Base-by-base conservation (phyloP, 2,797 vertebrate species). In the Sebastes miniatus region DNA sequence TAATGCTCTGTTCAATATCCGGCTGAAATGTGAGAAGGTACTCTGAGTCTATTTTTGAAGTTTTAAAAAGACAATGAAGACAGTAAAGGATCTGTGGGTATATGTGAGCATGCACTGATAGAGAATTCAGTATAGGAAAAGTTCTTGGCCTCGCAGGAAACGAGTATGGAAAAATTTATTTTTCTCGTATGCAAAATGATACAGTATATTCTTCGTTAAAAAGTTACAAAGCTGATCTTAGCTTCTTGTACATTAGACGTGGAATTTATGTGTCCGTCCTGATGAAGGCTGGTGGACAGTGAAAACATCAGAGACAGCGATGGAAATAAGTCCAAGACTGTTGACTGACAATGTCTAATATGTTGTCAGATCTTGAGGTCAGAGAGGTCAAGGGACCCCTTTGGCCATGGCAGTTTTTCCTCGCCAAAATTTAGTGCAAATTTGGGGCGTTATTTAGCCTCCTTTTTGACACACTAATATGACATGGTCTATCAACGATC, bases 1-100 rank as follows among this genome's bases (percentile, higher is more conserved):
- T 80, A 72, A 84, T 74, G 29, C 72, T 77, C 67, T 62, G 47
- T 69, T 87, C 77, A 77, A 84, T 86, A 79, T 83, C 58, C 43
- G 20, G 54, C 29, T 86, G 71, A 77, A 89, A 84, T 73, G 32
- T 62, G 22, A 36, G 18, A 25, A 73, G 32, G 61, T 61, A 69
- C 36, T 59, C 22, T 56, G 8, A 70, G 81, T 75, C 32, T 68
- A 43, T 75, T 81, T 43, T 77, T 71, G 10, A 75, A 72, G 70
- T 65, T 73, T 72, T 54, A 39, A 34, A 82, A 71, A 80, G 73
- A 73, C 29, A 27, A 62, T 50, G 47, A 20, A 77, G 32, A 10
- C 39, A 68, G 13, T 34, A 25, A 54, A 83, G 50, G 57, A 52
- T 76, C 36, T 68, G 31, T 56, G 14, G 25, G 57, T 67, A 13